phyloP scores from a whole-genome alignment of 2,888 invertebrate species.

The Phortica okadai region DNA sequence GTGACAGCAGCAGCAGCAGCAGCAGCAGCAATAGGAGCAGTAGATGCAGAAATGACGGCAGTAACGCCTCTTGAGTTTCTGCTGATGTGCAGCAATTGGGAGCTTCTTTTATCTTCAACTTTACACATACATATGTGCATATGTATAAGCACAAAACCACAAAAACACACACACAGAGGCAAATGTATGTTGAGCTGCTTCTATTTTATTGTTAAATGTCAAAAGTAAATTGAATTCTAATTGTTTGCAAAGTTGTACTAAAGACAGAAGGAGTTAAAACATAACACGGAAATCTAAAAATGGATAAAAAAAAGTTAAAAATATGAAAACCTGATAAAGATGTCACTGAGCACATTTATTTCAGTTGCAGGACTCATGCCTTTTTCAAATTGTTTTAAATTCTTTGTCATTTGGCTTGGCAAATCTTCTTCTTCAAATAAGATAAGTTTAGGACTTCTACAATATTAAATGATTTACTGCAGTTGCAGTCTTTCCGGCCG shows the following conservation, averaged over 20 bases:
- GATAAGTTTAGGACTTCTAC: too few relatives aligned
- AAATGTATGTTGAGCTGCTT: slow-evolving; percentile 29
- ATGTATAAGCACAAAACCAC: slow-evolving; percentile 41
- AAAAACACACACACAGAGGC: slow-evolving; percentile 38
- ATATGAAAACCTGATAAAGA: neutral
- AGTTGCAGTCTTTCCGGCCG: neutral
- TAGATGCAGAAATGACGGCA: neutral
- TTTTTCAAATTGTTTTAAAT: neutral
- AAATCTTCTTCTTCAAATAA: too few relatives aligned
- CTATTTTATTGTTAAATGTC: slow-evolving; percentile 43
- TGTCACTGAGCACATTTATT: neutral
- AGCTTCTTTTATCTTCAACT: slow-evolving; percentile 43
- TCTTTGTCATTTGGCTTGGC: neutral
- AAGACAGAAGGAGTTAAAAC: slow-evolving; percentile 21
- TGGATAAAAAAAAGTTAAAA: neutral
- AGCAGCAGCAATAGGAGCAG: slow-evolving; percentile 26
- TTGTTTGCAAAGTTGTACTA: slow-evolving; percentile 71
- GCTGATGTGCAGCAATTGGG: slow-evolving; percentile 32
- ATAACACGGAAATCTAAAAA: neutral
- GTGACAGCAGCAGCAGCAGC: slow-evolving; percentile 61
- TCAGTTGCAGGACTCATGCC: neutral
- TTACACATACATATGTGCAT: slow-evolving; percentile 35
- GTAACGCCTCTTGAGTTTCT: slow-evolving; percentile 56
- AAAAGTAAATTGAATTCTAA: slow-evolving; percentile 66
- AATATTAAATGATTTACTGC: neutral